These are phyloP conservation scores for Salmo trutta DNA, from an alignment of 2,797 vertebrate species.

Conservation along the genomic window DNA sequence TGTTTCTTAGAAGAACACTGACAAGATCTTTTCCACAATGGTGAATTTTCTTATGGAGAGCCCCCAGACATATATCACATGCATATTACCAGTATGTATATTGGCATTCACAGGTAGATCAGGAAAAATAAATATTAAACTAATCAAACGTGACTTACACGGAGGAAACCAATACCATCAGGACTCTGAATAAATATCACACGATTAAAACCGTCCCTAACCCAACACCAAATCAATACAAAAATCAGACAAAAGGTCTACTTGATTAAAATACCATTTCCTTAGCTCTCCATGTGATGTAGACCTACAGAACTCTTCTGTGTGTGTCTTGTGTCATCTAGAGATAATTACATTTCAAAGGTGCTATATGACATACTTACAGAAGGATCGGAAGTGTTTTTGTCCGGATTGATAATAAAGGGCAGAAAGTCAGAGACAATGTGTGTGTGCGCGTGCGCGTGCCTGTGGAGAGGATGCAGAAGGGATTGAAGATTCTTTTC, in stretches of 20 bases:
- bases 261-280: too few species aligned
- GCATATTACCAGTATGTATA: too few species aligned
- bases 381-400: background rate
- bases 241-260: too few species aligned
- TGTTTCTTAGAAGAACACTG: slow-evolving; percentile 15
- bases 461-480: background rate
- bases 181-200: background rate
- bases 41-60: background rate
- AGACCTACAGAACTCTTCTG: too few species aligned
- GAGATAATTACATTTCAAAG: too few species aligned
- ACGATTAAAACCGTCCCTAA: background rate
- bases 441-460: background rate
- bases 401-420: background rate
- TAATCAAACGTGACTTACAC: background rate
- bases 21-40: background rate
- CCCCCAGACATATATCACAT: background rate
- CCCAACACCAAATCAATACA: too few species aligned
- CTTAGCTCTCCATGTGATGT: too few species aligned
- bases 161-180: background rate
- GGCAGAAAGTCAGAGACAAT: background rate
- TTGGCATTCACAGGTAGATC: background rate
- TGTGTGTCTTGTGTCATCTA: too few species aligned
- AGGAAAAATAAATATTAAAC: background rate
- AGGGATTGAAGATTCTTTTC: background rate
- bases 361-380: too few species aligned